A percentile compares a stretch with the other conserved stretches of the same genome.
Conservation (phyloP, 1,140 invertebrate species). For the Portunus trituberculatus region DNA sequence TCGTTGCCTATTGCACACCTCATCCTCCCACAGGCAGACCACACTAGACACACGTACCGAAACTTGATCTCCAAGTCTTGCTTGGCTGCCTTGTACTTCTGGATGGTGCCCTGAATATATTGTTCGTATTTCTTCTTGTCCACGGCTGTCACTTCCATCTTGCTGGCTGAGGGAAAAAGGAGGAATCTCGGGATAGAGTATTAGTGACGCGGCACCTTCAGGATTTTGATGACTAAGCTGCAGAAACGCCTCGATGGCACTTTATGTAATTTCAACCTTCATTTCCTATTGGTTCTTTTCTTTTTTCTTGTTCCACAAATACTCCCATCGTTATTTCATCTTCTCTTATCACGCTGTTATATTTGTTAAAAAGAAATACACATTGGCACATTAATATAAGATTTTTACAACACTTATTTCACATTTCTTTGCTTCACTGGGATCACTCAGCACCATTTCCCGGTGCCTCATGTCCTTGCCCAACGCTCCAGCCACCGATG, state of each 20-base stretch:
- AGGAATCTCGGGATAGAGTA: not conserved
- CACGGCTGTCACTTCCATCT: slow-evolving; percentile 6
- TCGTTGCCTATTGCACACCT: too few species aligned
- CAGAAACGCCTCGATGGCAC: too few species aligned
- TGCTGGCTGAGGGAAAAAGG: not conserved
- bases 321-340: not conserved
- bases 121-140: slow-evolving; percentile 55
- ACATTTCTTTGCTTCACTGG: not conserved
- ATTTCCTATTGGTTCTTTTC: not conserved
- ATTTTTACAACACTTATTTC: not conserved
- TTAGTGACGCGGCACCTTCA: not conserved
- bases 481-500: not conserved
- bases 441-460: too few species aligned
- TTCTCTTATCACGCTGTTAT: not conserved
- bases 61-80: slow-evolving; percentile 60
- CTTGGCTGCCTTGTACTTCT: slow-evolving; percentile 45
- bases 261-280: not conserved
- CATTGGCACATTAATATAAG: not conserved
- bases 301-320: not conserved
- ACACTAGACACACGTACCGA: slow-evolving; percentile 34
- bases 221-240: not conserved
- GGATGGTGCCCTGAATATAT: slow-evolving; percentile 45
- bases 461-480: too few species aligned
- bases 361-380: not conserved
- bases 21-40: too few species aligned